Evolutionary conservation across 2,888 invertebrate species (phyloP), one percentile per base, ranked within the genome.

Genomic region (Chrysodeixis includens): DNA sequence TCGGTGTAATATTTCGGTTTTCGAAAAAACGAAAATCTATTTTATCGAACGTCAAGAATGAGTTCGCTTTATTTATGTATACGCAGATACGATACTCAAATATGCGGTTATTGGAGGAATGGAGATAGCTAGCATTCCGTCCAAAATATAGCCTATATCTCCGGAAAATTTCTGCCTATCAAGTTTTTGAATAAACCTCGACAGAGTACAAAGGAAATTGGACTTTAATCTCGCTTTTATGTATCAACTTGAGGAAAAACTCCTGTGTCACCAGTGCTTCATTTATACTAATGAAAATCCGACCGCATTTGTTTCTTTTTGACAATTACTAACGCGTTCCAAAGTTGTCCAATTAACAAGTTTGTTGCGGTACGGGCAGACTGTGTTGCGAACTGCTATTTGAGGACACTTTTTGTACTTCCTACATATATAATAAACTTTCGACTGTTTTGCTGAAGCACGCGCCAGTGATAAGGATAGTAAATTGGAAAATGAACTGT

Each of bases 321-420:
- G 10, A 20, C 18, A 49, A 49, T 49, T 49, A 49, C 20, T 49
- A 16, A 35, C 16, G 46, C 1, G 46, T 10, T 49, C 10, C 46
- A 49, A 49, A 49, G 46, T 49, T 20, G 46, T 49, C 46, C 18
- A 49, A 49, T 49, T 49, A 49, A 20, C 18, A 49, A 49, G 46
- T 49, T 49, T 49, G 18, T 49, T 20, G 46, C 46, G 10, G 46
- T 49, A 18, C 46, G 18, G 18, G 46, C 46, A 46, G 46, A 18
- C 18, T 10, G 46, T 44, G 44, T 49, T 49, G 9, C 18, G 10
- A 46, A 46, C 20, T 20, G 18, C 20, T 20, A 20, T 20, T 49
- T 18, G 20, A 49, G 18, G 46, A 49, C 20, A 20, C 18, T 49
- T 49, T 49, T 18, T 40, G 40, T 40, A 40, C n/a, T 40, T 40